Conservation (phyloP, 2,888 invertebrate genomes). For the Melangyna quadrimaculata region DNA sequence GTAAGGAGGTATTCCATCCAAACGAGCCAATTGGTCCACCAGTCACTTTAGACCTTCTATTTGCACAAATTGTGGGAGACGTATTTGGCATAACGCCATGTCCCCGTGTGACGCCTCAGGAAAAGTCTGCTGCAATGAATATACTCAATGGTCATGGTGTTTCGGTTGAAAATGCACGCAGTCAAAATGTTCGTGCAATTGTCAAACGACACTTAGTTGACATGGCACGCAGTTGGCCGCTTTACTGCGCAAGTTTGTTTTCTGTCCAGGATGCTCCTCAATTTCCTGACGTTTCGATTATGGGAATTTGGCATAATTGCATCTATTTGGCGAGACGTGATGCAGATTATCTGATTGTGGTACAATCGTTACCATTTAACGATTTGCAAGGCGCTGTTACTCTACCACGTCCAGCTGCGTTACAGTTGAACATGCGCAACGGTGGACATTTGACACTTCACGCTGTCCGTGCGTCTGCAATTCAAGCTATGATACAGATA, state of each 20-base stretch:
- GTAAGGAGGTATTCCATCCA: conserved; percentile 97
- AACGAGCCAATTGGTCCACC: conserved; percentile 85
- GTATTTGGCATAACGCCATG: conserved; percentile 85
- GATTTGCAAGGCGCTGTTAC: conserved; percentile 85
- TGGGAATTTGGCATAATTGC: conserved; percentile 95
- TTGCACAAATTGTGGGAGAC: conserved; percentile 85
- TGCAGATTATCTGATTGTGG: conserved; percentile 84
- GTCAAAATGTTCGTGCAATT: conserved; percentile 87
- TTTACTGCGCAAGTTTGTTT: conserved; percentile 96
- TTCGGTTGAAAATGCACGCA: conserved; percentile 86
- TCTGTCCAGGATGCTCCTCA: conserved; percentile 87
- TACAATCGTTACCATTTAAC: conserved; percentile 85
- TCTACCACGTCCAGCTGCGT: conserved; percentile 85
- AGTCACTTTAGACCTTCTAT: conserved; percentile 83
- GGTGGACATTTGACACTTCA: conserved; percentile 89
- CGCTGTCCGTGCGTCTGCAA: conserved; percentile 91
- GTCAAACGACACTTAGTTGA: conserved; percentile 95
- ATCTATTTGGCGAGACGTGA: conserved; percentile 86
- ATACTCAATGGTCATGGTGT: conserved; percentile 90
- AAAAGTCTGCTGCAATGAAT: conserved; percentile 85
- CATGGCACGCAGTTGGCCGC: conserved; percentile 95
- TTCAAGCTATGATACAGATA: conserved; percentile 91
- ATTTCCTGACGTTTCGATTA: conserved; percentile 89
- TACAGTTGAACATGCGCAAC: conserved; percentile 89
- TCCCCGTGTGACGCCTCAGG: conserved; percentile 84